Percentiles rank a stretch among this genome's conserved stretches.
phyloP scores from a whole-genome alignment of 1,140 invertebrate genomes.

The Drosophila sproati region DNA sequence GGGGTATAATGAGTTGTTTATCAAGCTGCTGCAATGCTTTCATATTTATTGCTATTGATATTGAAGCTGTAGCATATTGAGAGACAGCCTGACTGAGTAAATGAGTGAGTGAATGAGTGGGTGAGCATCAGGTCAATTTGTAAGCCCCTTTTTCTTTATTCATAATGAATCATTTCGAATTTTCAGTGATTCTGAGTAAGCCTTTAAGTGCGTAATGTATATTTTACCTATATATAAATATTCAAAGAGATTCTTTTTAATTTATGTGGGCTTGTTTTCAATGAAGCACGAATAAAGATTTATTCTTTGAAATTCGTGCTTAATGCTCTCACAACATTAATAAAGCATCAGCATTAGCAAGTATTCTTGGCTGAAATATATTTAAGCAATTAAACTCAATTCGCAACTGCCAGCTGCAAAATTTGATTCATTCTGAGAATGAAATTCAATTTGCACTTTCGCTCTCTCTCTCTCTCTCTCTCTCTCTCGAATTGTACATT shows the following conservation, averaged over 20 bases:
- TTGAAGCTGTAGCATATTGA: slow-evolving; percentile 20
- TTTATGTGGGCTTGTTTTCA: background rate
- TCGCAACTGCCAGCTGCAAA: background rate
- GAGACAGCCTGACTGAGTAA: slow-evolving; percentile 1
- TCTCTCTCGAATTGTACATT: background rate
- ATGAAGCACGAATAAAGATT: background rate
- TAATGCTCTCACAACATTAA: background rate
- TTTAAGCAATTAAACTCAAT: background rate
- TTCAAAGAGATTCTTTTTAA: slow-evolving; percentile 5
- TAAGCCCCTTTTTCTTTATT: slow-evolving; percentile 27
- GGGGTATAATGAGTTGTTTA: slow-evolving; percentile 59
- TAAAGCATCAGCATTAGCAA: background rate
- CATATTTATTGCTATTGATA: slow-evolving; percentile 31
- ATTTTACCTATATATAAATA: background rate
- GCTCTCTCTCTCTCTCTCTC: background rate
- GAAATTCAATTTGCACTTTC: background rate
- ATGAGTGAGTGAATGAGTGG: slow-evolving; percentile 1
- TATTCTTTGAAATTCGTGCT: background rate
- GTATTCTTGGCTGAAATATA: background rate
- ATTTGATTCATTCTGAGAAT: background rate
- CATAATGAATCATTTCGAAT: slow-evolving; percentile 13
- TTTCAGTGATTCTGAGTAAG: slow-evolving; percentile 10
- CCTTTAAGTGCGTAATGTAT: slow-evolving; percentile 15
- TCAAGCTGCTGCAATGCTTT: slow-evolving; percentile 57
- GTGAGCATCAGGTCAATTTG: slow-evolving; percentile 46